Evolutionary conservation across 30 jellyfish, hydroid and myxozoan species (phyloP), one percentile per base, ranked within the genome.

Genomic region (Aurelia sp.): DNA sequence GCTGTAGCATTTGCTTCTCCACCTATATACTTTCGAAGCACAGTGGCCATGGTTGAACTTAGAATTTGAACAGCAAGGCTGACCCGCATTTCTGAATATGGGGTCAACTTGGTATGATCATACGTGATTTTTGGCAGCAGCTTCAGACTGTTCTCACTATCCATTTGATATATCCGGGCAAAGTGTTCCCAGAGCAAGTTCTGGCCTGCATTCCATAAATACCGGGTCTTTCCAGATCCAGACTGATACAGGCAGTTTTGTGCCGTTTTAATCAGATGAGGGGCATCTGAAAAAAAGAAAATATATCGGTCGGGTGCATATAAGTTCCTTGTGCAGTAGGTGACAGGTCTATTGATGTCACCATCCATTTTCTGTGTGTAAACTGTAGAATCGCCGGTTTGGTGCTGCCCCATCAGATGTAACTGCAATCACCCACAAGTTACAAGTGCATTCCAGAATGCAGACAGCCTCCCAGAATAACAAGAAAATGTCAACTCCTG

Each of bases 401-500:
- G n/a, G n/a, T n/a, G 47, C 72, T 22, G 95, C 94, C 21, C 95
- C 80, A 90, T 90, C 97, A 61, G 68, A 78, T 9, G 48, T 53
- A n/a, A 65, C 67, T 12, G 88, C 88, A 22, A 78, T 62, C 31
- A 60, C 88, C 38, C 40, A 8, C 33, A 78, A 65, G 13, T 78
- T 35, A 60, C 89, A 78, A 17, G 80, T 58, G 8, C 20, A 5
- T 47, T 78, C 89, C 70, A 61, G 33, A 7, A 78, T 27, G 13
- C 44, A 31, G 13, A 78, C 78, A 62, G 91, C 96, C 63, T 66
- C 55, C 95, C 97, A 90, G 48, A 90, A 90, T 53, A 90, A 31
- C 8, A 87, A 53, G 33, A 69, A 24, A 7, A 90, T 4, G 40
- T 82, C 91, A 44, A 20, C 15, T 7, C 67, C 30, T 20, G 79